A percentile compares a stretch with the other conserved stretches of the same genome.
Conservation (phyloP, 2,113 vertebrate species). For the Verasper variegatus region DNA sequence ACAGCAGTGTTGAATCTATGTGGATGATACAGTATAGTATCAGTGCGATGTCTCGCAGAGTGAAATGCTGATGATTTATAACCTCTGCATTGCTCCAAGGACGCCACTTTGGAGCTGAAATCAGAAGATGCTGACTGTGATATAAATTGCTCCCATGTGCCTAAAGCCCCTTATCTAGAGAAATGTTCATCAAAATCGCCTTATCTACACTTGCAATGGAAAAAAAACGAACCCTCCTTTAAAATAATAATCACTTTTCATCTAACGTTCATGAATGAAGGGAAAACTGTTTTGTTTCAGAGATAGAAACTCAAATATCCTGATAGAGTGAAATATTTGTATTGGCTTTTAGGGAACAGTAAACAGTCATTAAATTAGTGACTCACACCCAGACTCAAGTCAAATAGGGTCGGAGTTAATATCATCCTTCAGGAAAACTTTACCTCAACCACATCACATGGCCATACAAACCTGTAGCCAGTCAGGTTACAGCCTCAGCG, state of each 20-base stretch:
- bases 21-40: not conserved
- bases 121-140: conserved; percentile 28
- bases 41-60: not conserved
- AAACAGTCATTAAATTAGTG: too few relatives aligned
- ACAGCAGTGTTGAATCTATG: not conserved
- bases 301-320: conserved; percentile 3
- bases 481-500: too few relatives aligned
- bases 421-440: too few relatives aligned
- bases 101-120: conserved; percentile 19
- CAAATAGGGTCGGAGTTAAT: not conserved
- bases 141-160: conserved; percentile 34
- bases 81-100: conserved; percentile 32
- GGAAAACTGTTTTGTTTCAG: not conserved
- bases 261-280: not conserved
- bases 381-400: too few relatives aligned
- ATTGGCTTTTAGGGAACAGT: too few relatives aligned
- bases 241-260: not conserved
- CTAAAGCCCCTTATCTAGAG: conserved; percentile 16
- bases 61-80: conserved; percentile 42
- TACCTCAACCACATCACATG: too few relatives aligned
- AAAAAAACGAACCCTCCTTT: not conserved
- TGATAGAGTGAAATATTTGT: too few relatives aligned
- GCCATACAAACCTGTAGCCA: too few relatives aligned
- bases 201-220: conserved; percentile 2
- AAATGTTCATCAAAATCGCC: not conserved